Evolutionary conservation across 2,113 vertebrate genomes (phyloP).

Genomic region (Pheucticus melanocephalus): DNA sequence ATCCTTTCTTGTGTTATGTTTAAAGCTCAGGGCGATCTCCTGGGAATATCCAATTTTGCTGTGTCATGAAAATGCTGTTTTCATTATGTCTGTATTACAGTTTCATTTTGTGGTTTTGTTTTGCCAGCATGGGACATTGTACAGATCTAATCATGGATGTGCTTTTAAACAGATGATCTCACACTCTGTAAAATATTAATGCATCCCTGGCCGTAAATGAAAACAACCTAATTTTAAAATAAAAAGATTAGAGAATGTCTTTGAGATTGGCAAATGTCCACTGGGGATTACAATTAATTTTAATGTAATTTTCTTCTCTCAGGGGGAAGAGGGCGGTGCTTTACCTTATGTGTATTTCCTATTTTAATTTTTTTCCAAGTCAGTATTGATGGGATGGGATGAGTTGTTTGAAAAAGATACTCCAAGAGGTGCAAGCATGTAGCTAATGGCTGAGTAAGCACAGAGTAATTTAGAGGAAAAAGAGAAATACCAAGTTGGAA

Average conservation of each 20-base stretch:
- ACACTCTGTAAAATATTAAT: not conserved
- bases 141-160: not conserved
- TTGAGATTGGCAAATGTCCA: not conserved
- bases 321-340: not conserved
- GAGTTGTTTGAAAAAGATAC: not conserved
- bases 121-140: not conserved
- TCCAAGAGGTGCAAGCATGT: rapidly evolving
- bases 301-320: not conserved
- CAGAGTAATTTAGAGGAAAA: not conserved
- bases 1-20: not conserved
- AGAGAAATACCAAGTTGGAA: not conserved
- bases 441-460: not conserved
- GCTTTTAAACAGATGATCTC: constrained; percentile 21
- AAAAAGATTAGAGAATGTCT: not conserved
- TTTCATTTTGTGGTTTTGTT: not conserved
- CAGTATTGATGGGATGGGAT: not conserved
- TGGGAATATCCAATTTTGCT: constrained; percentile 32
- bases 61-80: not conserved
- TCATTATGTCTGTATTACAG: not conserved
- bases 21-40: constrained; percentile 14
- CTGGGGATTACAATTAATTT: not conserved
- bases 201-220: not conserved
- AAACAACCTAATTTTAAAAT: constrained; percentile 3
- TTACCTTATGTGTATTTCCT: not conserved
- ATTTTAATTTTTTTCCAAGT: not conserved